Evolutionary conservation across 2,797 vertebrate genomes (phyloP), one percentile per base, ranked within the genome.

Genomic region (Leuciscus waleckii): DNA sequence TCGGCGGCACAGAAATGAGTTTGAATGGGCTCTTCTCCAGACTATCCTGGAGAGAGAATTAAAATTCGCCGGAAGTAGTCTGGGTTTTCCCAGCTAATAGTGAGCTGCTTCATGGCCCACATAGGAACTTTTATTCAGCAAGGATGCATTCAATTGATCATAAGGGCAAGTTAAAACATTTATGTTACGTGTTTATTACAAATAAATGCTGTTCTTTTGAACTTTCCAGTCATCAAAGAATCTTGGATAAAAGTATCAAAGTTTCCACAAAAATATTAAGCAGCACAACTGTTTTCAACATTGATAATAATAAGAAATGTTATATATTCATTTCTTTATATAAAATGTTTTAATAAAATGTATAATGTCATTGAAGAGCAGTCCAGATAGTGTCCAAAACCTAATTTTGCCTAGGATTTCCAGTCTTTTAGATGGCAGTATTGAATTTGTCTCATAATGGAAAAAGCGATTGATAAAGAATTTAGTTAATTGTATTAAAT

Each of bases 381-480:
- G 29, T 76, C 19, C 19, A 76, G 21, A 37, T 37, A 37, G 23
- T 56, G 32, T 56, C 11, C 23, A 76, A 76, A 76, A 54, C 10
- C 29, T 75, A 3, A 56, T 13, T 35, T 51, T 54, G 2, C 46
- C 46, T 35, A 35, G 2, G 46, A 10, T 75, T 75, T 54, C 17
- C 26, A 13, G 19, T 74, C 46, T 51, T 49, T 51, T 54, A 35
- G 49, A 75, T 17, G 26, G 26, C 17, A 21, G 46, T 51, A 32
- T 51, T 75, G 71, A 51, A 75, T 51, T 51, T 13, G 71, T 80
- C 43, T 51, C 29, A 68, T 51, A 68, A 80, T 37, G 6, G 10
- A 68, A 68, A 29, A 63, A 63, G 39, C 32, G n/a, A 10, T 37
- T 4, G 29, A 37, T 80, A 68, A n/a, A 51, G 4, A 80, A 80